These are phyloP conservation scores for Styela clava DNA, from an alignment of 23 tunicate genomes.

Conservation along the genomic window DNA sequence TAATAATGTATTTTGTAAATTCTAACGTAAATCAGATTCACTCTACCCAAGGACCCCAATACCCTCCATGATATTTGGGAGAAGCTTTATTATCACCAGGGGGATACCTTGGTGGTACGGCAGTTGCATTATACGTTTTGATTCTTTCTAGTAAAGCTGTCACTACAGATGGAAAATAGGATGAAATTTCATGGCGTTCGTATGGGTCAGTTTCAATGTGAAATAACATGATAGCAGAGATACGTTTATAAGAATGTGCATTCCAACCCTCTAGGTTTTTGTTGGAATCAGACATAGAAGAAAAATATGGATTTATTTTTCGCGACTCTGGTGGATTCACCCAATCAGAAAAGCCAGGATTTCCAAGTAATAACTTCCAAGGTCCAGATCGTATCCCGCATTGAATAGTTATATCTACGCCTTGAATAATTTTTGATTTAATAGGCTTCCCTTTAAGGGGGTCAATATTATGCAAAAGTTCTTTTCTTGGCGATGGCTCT, in stretches of 20 bases:
- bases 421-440: slow-evolving; percentile 22
- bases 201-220: slow-evolving; percentile 76
- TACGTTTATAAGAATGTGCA: neutral
- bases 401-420: slow-evolving; percentile 55
- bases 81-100: slow-evolving; percentile 47
- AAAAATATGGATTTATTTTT: neutral
- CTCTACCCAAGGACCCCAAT: slow-evolving; percentile 83
- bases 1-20: too few species aligned
- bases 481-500: slow-evolving; percentile 26
- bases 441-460: slow-evolving; percentile 20
- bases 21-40: too few species aligned
- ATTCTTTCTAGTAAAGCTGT: slow-evolving; percentile 38
- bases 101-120: slow-evolving; percentile 64
- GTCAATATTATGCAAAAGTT: slow-evolving; percentile 72
- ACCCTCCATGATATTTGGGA: slow-evolving; percentile 76
- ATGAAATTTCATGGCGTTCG: slow-evolving; percentile 72
- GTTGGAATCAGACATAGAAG: slow-evolving; percentile 39
- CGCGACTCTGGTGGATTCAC: slow-evolving; percentile 47
- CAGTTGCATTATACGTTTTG: slow-evolving; percentile 56
- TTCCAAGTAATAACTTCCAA: slow-evolving; percentile 72
- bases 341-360: slow-evolving; percentile 68
- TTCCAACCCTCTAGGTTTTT: neutral
- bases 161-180: slow-evolving; percentile 54
- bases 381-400: slow-evolving; percentile 57
- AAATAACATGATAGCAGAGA: slow-evolving; percentile 36